Conservation (phyloP, 1,140 invertebrate genomes). For the Campoletis sonorensis region DNA sequence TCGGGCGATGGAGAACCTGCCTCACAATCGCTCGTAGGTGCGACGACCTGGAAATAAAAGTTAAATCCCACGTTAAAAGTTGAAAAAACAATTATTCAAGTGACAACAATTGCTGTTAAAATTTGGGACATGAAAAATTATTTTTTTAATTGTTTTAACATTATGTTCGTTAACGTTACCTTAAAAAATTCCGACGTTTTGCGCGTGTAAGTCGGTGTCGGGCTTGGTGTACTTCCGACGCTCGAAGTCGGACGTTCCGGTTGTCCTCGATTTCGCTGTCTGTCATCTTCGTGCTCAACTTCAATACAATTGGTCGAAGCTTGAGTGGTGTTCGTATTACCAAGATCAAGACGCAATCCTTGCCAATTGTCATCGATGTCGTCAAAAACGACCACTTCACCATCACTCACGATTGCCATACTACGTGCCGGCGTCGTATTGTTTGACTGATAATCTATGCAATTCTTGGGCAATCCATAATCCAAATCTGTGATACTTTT, state of each 20-base stretch:
- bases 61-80: no score
- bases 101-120: neutral
- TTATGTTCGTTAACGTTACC: slow-evolving; percentile 60
- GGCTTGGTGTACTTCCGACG: slow-evolving; percentile 73
- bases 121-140: no score
- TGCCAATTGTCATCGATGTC: slow-evolving; percentile 88
- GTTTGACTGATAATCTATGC: slow-evolving; percentile 74
- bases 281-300: slow-evolving; percentile 66
- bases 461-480: slow-evolving; percentile 74
- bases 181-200: slow-evolving; percentile 78
- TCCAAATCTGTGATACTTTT: slow-evolving; percentile 75
- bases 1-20: slow-evolving; percentile 75
- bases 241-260: slow-evolving; percentile 71
- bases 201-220: slow-evolving; percentile 72
- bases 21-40: slow-evolving; percentile 76
- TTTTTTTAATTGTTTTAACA: no score
- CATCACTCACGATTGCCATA: slow-evolving; percentile 80
- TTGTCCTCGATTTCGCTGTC: slow-evolving; percentile 66
- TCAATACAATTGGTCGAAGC: slow-evolving; percentile 61
- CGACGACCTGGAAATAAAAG: slow-evolving; percentile 69
- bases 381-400: slow-evolving; percentile 88
- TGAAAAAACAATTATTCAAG: neutral
- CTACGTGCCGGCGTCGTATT: slow-evolving; percentile 72
- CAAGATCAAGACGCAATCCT: slow-evolving; percentile 73
- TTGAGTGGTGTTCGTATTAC: slow-evolving; percentile 62